Base-by-base conservation (phyloP, 2,797 vertebrate species). In the Micrastur ruficollis region DNA sequence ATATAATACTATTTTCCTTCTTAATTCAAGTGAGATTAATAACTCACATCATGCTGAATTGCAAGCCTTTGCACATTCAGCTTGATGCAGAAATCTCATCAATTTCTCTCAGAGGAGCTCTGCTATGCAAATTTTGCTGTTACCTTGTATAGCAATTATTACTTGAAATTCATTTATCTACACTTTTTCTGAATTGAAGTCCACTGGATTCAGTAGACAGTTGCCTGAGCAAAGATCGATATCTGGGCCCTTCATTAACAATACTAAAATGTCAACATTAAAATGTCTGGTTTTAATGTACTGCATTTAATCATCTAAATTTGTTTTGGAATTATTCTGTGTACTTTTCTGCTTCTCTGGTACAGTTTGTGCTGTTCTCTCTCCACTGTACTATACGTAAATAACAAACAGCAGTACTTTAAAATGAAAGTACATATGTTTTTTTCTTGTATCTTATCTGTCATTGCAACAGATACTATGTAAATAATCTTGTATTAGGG, bases 261-360 rank as follows among this genome's bases (percentile, higher is more conserved):
- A 71, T 61, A 94, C 49, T 58, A 92, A 94, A 90, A 86, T 68
- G 50, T 90, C 65, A 75, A 68, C 65, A 59, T 75, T 59, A 58
- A 86, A 86, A 92, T 62, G 38, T 47, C 81, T 82, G 55, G 27
- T 26, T 95, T 92, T 72, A 93, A 79, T 86, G 46, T 58, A 76
- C 50, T 66, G 42, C 70, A 87, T 95, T 91, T 89, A 75, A 92
- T 89, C 70, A 93, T 75, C 46, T 70, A 62, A 53, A 90, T 94
- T 91, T 92, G 59, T 86, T 95, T 92, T 68, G 63, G 70, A 86
- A 81, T 83, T 81, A 92, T 75, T 65, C 66, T 81, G n/a, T 91
- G 85, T 85, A 74, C 47, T 84, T 91, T 95, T 90, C 82, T 84
- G 67, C 76, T 89, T 86, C 65, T 86, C 76, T 73, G 66, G 49